Percentiles rank a stretch among this genome's conserved stretches.
These are phyloP conservation scores for Antheraea pernyi DNA, from an alignment of 1,140 invertebrate species.

Conservation along the genomic window DNA sequence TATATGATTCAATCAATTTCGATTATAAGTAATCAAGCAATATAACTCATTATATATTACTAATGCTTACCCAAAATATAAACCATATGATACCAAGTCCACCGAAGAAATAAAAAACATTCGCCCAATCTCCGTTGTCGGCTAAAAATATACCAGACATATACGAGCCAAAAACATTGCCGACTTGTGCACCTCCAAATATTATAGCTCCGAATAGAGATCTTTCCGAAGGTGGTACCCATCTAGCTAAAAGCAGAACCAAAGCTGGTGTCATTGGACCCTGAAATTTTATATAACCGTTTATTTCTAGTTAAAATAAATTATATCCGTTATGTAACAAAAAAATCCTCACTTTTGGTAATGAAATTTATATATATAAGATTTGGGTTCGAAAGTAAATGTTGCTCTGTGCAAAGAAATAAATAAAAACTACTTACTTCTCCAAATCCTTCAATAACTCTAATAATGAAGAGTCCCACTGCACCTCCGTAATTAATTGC, in stretches of 20 bases:
- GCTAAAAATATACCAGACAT: conserved; percentile 84
- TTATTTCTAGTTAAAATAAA: no score
- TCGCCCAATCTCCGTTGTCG: conserved; percentile 84
- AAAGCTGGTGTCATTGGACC: conserved; percentile 87
- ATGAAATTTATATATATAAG: no score
- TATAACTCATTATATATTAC: not conserved
- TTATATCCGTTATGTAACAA: no score
- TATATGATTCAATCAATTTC: no score
- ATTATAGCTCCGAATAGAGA: conserved; percentile 86
- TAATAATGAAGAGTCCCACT: conserved; percentile 81
- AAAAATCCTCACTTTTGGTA: no score
- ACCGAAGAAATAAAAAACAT: conserved; percentile 93
- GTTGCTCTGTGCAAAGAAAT: not conserved
- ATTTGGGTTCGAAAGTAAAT: no score
- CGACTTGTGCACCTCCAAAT: conserved; percentile 84
- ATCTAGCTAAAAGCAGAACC: conserved; percentile 85
- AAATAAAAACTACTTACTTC: conserved; percentile 62
- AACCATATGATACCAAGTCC: conserved; percentile 86
- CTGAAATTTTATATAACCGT: conserved; percentile 32
- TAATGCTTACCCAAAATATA: conserved; percentile 80
- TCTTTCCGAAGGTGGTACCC: conserved; percentile 86
- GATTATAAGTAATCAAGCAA: not conserved
- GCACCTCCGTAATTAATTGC: conserved; percentile 74
- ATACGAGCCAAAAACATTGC: conserved; percentile 86
- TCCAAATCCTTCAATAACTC: conserved; percentile 84